These are phyloP conservation scores for Drosophila nr. perissopoda DNA, from an alignment of 2,888 invertebrate species.

Conservation along the genomic window DNA sequence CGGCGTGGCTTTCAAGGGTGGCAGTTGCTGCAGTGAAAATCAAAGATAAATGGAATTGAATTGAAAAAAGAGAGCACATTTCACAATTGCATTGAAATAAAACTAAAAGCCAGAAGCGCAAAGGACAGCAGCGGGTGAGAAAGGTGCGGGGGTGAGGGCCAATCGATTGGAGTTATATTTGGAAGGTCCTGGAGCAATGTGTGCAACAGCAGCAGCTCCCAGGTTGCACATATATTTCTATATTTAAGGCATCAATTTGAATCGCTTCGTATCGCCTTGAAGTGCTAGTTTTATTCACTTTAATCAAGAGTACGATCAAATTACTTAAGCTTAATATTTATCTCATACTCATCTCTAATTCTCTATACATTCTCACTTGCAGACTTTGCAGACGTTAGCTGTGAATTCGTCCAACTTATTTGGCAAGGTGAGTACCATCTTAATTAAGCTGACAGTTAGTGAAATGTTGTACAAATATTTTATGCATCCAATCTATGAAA, in stretches of 20 bases:
- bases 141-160: neutral
- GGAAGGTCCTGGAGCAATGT: neutral
- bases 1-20: neutral
- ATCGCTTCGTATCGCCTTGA: conserved; percentile 29
- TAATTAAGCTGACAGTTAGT: neutral
- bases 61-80: conserved; percentile 58
- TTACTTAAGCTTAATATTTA: conserved; percentile 39
- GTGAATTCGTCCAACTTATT: conserved; percentile 18
- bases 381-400: conserved; percentile 28
- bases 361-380: conserved; percentile 22
- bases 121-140: neutral
- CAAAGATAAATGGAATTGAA: conserved; percentile 78
- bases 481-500: neutral
- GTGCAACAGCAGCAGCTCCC: conserved; percentile 1
- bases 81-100: conserved; percentile 71
- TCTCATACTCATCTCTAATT: conserved; percentile 4
- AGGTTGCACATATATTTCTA: conserved; percentile 2
- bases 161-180: neutral
- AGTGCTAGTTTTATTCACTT: conserved; percentile 38
- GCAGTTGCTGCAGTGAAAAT: conserved; percentile 47
- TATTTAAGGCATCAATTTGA: conserved; percentile 50
- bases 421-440: conserved; percentile 36
- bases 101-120: conserved; percentile 36
- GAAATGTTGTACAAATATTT: neutral
- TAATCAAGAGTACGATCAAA: conserved; percentile 31